Percentiles rank a stretch among this genome's conserved stretches.
Evolutionary conservation across 2,888 invertebrate genomes (phyloP).

Genomic region (Kuschelorhynchus macadamiae): DNA sequence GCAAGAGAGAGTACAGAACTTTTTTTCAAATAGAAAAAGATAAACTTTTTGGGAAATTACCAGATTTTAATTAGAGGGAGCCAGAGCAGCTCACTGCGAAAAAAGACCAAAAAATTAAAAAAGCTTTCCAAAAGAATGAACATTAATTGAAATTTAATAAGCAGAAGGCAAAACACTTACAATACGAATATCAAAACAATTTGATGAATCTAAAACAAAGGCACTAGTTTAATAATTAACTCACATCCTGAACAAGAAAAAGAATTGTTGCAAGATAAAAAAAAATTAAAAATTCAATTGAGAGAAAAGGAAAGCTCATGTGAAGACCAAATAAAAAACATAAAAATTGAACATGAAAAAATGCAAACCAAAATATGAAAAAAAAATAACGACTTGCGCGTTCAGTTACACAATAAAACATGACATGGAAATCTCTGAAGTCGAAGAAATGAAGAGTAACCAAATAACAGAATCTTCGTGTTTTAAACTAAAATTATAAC

Average conservation of each 20-base stretch:
- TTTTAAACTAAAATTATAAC: no score
- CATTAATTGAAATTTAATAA: conserved; percentile 89
- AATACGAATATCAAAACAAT: conserved; percentile 91
- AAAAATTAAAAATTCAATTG: conserved; percentile 76
- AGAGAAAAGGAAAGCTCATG: conserved; percentile 80
- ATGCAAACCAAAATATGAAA: no score
- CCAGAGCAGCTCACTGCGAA: conserved; percentile 81
- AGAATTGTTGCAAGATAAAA: conserved; percentile 82
- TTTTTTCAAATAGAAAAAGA: conserved; percentile 96
- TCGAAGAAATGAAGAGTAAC: no score
- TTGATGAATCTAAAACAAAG: conserved; percentile 87
- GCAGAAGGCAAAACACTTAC: conserved; percentile 93
- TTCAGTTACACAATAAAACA: no score
- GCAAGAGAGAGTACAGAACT: conserved; percentile 93
- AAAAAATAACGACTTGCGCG: no score
- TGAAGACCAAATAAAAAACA: conserved; percentile 80
- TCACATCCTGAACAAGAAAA: conserved; percentile 82
- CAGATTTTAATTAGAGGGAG: conserved; percentile 88
- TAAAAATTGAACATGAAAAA: no score
- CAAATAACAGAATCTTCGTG: no score
- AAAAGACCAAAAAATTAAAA: conserved; percentile 90
- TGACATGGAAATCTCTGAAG: no score
- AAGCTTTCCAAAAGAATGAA: conserved; percentile 89
- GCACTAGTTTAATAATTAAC: conserved; percentile 85
- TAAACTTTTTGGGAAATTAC: conserved; percentile 98